Percentiles rank a stretch among this genome's conserved stretches.
Conservation (phyloP, 2,797 vertebrate species). For the Anabacerthia variegaticeps region DNA sequence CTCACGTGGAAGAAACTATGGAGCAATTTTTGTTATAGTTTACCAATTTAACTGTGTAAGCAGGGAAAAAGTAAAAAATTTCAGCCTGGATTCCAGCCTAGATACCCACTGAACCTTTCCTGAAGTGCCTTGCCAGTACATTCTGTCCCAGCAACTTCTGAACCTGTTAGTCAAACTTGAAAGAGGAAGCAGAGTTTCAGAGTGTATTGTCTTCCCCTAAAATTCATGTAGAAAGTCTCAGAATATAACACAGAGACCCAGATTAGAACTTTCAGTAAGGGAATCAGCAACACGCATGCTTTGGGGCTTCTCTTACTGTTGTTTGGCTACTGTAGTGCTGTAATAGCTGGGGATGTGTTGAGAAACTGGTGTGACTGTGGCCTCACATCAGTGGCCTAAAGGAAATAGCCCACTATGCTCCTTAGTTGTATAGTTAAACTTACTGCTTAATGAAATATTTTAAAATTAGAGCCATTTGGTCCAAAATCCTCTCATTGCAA, state of each 20-base stretch:
- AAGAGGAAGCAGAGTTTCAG: not conserved
- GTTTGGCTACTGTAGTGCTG: not conserved
- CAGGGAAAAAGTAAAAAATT: not conserved
- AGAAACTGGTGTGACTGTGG: not conserved
- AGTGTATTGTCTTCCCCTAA: not conserved
- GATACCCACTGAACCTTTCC: not conserved
- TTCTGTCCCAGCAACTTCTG: not conserved
- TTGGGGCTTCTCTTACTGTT: not conserved
- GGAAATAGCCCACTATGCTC: not conserved
- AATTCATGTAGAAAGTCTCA: not conserved
- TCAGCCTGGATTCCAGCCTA: not conserved
- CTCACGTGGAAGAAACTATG: not conserved
- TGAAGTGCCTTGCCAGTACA: not conserved
- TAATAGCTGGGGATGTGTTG: not conserved
- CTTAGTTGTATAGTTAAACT: not conserved
- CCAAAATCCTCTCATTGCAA: not conserved
- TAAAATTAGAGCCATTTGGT: not conserved
- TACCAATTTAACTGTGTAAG: not conserved
- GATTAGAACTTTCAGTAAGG: fast-evolving
- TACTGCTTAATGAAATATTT: not conserved
- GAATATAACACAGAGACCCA: not conserved
- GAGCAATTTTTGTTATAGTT: not conserved
- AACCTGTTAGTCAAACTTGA: not conserved
- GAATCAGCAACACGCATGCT: not conserved
- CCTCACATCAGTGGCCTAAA: not conserved